These are phyloP conservation scores for Callaeas wilsoni DNA, from an alignment of 2,113 vertebrate species.

Conservation along the genomic window DNA sequence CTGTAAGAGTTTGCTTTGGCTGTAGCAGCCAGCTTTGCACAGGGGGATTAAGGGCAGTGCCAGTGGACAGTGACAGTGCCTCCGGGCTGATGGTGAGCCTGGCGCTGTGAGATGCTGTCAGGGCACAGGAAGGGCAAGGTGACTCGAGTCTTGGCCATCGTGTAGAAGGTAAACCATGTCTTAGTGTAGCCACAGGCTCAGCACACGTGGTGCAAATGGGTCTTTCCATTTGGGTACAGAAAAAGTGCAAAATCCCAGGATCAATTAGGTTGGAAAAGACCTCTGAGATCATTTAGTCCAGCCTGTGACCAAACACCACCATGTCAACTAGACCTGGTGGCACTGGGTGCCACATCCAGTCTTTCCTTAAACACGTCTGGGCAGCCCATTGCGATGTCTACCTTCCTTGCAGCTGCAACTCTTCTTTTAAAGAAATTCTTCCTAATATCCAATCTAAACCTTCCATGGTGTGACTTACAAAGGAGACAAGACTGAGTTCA, in stretches of 20 bases:
- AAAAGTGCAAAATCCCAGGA: background rate
- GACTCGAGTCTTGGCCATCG: background rate
- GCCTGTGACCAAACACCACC: background rate
- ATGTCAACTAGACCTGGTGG: background rate
- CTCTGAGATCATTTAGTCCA: background rate
- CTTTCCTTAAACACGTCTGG: background rate
- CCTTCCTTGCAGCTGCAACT: no score
- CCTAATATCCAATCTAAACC: background rate
- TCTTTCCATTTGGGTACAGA: background rate
- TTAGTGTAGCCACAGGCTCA: background rate
- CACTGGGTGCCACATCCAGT: background rate
- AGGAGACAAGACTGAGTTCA: background rate
- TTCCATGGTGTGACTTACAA: rapidly evolving
- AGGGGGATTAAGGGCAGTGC: background rate
- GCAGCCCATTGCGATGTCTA: background rate
- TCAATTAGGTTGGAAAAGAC: background rate
- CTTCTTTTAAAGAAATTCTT: background rate
- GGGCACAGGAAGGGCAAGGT: background rate
- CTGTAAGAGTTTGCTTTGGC: background rate
- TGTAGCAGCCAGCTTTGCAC: background rate
- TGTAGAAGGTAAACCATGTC: background rate
- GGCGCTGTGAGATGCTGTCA: background rate
- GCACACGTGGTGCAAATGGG: rapidly evolving
- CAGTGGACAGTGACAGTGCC: background rate
- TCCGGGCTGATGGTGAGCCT: background rate